Percentiles rank a stretch among this genome's conserved stretches.
phyloP scores from a whole-genome alignment of 2,113 vertebrate species.

The Chroicocephalus ridibundus region DNA sequence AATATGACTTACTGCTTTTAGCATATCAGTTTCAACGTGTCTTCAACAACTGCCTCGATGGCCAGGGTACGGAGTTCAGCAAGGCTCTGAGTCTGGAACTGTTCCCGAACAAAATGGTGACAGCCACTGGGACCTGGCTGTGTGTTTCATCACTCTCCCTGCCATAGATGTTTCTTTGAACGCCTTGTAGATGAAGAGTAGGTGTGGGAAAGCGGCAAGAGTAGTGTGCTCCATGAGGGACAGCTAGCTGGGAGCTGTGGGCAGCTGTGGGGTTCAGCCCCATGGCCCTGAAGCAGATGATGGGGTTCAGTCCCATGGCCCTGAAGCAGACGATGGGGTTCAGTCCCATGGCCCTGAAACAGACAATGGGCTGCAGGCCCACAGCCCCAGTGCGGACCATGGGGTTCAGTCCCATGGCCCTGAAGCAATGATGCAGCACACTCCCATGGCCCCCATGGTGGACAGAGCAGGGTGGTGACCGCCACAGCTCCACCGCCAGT shows the following conservation, averaged over 20 bases:
- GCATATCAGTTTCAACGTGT: fast-evolving
- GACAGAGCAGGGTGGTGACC: not conserved
- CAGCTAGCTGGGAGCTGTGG: not conserved
- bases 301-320: not conserved
- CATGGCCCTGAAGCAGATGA: not conserved
- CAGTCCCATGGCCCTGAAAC: not conserved
- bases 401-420: not conserved
- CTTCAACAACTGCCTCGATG: fast-evolving
- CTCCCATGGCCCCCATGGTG: not conserved
- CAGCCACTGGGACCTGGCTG: not conserved
- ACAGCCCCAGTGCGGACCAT: not conserved
- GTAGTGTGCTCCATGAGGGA: fast-evolving
- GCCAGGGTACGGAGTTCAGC: fast-evolving
- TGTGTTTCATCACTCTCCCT: fast-evolving
- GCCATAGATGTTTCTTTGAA: fast-evolving
- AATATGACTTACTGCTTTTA: no score
- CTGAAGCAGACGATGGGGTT: no score
- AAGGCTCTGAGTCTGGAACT: not conserved
- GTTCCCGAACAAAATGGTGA: not conserved
- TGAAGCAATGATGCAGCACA: fast-evolving
- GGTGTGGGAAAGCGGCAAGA: not conserved
- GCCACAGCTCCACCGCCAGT: not conserved
- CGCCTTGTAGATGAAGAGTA: fast-evolving
- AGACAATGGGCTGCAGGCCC: no score
- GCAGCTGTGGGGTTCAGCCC: not conserved